Evolutionary conservation across 2,113 vertebrate species (phyloP).

Genomic region (Macroglossus sobrinus): DNA sequence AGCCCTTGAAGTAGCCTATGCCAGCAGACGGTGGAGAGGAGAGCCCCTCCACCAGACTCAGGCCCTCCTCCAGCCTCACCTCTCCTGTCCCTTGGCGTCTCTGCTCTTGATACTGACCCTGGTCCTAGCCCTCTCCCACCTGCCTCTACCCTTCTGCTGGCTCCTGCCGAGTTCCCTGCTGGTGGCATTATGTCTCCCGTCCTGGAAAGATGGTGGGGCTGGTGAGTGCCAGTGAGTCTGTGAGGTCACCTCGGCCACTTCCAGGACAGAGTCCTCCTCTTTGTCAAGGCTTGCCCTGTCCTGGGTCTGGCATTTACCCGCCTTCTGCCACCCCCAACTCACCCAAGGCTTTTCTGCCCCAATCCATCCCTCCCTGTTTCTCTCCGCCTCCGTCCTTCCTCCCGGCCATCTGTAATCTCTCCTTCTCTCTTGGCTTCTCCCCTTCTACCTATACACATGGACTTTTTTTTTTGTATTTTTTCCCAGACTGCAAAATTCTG

Average conservation of each 20-base stretch:
- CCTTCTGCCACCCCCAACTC: background rate
- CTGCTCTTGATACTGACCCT: too few species aligned
- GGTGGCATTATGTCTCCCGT: background rate
- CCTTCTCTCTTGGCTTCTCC: background rate
- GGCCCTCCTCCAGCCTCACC: background rate
- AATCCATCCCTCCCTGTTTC: background rate
- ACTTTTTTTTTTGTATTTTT: background rate
- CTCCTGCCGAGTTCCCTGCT: background rate
- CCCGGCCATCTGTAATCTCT: background rate
- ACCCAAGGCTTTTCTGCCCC: background rate
- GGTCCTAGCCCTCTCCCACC: background rate
- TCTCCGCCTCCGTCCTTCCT: background rate
- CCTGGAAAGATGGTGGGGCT: background rate
- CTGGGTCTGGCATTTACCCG: background rate
- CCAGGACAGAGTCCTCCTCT: background rate
- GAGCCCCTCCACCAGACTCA: background rate
- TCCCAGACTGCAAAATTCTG: background rate
- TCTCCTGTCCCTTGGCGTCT: background rate
- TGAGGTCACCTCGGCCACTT: background rate
- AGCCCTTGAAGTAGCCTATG: background rate
- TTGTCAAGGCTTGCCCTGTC: accelerated
- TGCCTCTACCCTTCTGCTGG: background rate
- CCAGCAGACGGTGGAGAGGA: accelerated
- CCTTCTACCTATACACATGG: background rate
- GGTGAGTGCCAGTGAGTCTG: background rate